These are phyloP conservation scores for Oophaga sylvatica DNA, from an alignment of 2,797 vertebrate species.

Conservation along the genomic window DNA sequence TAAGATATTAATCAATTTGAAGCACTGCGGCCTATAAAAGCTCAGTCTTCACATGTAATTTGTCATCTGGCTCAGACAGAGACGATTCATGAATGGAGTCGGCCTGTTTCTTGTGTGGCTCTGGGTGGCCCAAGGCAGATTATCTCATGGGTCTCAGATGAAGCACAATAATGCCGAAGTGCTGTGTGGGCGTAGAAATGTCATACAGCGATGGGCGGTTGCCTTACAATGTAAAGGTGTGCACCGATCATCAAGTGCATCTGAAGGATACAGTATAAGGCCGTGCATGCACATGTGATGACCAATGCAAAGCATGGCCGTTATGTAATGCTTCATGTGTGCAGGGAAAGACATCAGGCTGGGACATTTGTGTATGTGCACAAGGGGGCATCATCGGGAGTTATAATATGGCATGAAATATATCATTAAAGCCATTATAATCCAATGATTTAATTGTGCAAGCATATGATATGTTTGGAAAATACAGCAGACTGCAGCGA, in stretches of 20 bases:
- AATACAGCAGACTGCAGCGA: neutral
- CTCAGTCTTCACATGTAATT: constrained; percentile 9
- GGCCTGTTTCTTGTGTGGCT: neutral
- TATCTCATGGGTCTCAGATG: constrained; percentile 14
- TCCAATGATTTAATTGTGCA: neutral
- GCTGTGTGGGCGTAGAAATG: constrained; percentile 44
- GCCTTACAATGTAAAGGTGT: neutral
- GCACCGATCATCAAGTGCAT: neutral
- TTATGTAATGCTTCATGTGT: neutral
- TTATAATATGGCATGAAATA: neutral
- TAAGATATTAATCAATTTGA: constrained; percentile 54
- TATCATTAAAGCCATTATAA: neutral
- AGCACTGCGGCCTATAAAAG: constrained; percentile 36
- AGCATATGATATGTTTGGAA: neutral
- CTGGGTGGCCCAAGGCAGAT: constrained; percentile 32
- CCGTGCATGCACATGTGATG: neutral
- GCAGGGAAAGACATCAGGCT: neutral
- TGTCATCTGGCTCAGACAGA: constrained; percentile 21
- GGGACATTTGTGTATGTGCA: neutral
- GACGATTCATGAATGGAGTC: constrained; percentile 45
- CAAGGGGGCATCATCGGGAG: neutral
- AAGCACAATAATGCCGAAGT: constrained; percentile 29
- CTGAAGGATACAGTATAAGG: neutral
- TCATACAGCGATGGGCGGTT: neutral
- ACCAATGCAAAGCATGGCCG: neutral